Base-by-base conservation (phyloP, 2,888 invertebrate species). In the Arrhopalites spinosus region DNA sequence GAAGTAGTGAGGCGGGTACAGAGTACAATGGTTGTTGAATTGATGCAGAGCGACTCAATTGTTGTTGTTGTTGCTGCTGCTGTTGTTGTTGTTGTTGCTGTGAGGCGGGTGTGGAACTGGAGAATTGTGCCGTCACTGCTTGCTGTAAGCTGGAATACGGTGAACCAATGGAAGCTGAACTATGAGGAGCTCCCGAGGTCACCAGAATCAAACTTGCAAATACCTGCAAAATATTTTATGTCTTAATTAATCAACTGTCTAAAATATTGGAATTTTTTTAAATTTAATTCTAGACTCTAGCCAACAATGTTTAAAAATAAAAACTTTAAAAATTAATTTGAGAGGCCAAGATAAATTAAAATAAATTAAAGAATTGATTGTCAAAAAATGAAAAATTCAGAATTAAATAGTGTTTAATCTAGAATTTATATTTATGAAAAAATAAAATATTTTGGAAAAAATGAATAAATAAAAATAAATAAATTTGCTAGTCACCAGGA, bases 1-100 rank as follows among this genome's bases (percentile, higher is more conserved):
- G 70, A 13, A 75, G 64, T 5, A 75, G 69, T 2, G 75, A 75
- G n/a, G 75, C 75, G n/a, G 69, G 75, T 45, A 75, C 75, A 43
- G 75, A 70, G 43, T 75, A 75, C 1, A 20, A 20, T n/a, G 53
- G 23, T 27, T 59, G 59, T 27, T 59, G 59, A 27, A 59, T 59
- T 59, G 36, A 36, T 23, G 59, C 13, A 25, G 59, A 59, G 11
- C 13, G 13, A n/a, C n/a, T n/a, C n/a, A n/a, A n/a, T n/a, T 45
- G 45, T 45, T 7, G 7, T 45, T 45, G 45, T 45, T 56, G 53
- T n/a, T 2, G n/a, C 7, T 56, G 53, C 2, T 7, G 53, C 20
- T 56, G 53, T 23, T 56, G 53, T 17, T 20, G 17, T 56, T 56
- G 53, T 8, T 56, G 53, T 59, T 27, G 59, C 29, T 59, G 68